Evolutionary conservation across 2,113 vertebrate genomes (phyloP), one percentile per base, ranked within the genome.

Genomic region (Sebastes schlegelii): DNA sequence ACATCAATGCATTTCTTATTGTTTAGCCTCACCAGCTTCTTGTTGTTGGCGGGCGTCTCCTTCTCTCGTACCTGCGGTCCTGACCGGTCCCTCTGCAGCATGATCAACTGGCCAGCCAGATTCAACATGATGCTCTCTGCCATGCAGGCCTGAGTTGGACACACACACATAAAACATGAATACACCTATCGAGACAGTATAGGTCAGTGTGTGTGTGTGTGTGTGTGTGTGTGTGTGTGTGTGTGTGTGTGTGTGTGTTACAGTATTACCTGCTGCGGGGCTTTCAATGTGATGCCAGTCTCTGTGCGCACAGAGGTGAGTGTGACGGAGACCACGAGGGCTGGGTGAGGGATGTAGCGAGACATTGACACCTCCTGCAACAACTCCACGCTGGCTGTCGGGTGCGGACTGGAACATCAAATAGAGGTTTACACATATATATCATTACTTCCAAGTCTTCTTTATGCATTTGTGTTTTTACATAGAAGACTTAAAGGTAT

Each of bases 61-160:
- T 99, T 99, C 65, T 99, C 98, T 87, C 97, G 95, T 89, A 99
- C 97, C 93, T 99, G 98, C 3, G 98, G 98, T 55, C 98, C 98
- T 14, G 98, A 99, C 14, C 98, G 96, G 92, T 99, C 98, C 90
- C 98, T 96, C 82, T 99, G 98, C 87, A 99, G 92, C 98, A 99
- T 99, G 90, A 99, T 99, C 67, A 99, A 95, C 89, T 99, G 98
- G 84, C 98, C 98, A 23, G 98, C 98, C 88, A 99, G 96, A 88
- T 99, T 99, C 79, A 99, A 93, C 97, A 99, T 97, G 91, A 99
- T 98, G 92, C 98, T 99, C 92, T 99, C 98, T 86, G 98, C 98
- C 92, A 96, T 96, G 92, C 97, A 98, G 88, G 96, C 97, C 98
- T 99, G 92, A 61, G 17, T 67, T 2, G 9, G 21, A 77, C 34